phyloP scores from a whole-genome alignment of 2,113 vertebrate species.

The Guaruba guarouba region DNA sequence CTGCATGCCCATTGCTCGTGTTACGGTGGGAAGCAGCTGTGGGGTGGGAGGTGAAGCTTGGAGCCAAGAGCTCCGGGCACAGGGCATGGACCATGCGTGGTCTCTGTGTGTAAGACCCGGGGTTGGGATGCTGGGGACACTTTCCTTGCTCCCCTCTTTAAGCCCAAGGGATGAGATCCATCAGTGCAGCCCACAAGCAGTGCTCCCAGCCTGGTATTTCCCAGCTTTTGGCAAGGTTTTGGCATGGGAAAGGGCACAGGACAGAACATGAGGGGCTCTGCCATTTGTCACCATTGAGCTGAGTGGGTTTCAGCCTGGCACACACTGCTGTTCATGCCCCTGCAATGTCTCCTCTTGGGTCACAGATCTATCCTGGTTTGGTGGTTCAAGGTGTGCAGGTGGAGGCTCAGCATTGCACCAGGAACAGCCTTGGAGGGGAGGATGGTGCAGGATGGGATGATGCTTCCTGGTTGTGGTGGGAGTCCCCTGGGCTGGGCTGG shows the following conservation, averaged over 20 bases:
- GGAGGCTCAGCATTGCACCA: not conserved
- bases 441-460: not conserved
- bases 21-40: not conserved
- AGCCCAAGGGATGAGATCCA: not conserved
- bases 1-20: not conserved
- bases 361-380: not conserved
- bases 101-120: not conserved
- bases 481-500: not conserved
- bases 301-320: not conserved
- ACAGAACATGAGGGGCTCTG: not conserved
- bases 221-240: not conserved
- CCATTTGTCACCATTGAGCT: not conserved
- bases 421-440: not conserved
- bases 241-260: fast-evolving
- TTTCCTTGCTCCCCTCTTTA: not conserved
- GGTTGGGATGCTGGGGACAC: not conserved
- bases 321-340: too few relatives aligned
- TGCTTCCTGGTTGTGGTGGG: not conserved
- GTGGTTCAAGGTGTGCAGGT: not conserved
- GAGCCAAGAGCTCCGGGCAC: not conserved
- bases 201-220: not conserved
- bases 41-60: not conserved
- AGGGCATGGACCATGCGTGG: not conserved
- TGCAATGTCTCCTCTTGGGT: not conserved
- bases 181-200: fast-evolving